Conservation (phyloP, 2,797 vertebrate genomes). For the Sebastes hubbsi region DNA sequence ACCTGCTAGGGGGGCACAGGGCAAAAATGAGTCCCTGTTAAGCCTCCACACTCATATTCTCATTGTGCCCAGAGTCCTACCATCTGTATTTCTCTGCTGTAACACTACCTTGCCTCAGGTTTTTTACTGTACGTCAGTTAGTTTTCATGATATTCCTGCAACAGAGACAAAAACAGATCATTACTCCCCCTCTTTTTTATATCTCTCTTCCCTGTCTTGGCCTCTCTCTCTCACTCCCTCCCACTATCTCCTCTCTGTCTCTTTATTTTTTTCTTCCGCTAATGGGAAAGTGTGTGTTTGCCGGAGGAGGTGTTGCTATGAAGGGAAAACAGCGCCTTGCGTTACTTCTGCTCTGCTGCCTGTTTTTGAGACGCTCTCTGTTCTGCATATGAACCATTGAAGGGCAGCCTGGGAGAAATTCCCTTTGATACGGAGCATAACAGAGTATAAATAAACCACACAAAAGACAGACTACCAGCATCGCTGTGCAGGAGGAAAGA, state of each 20-base stretch:
- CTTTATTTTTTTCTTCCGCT: conserved; percentile 12
- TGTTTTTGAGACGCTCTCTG: conserved; percentile 60
- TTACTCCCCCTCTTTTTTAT: not conserved
- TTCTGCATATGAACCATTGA: conserved; percentile 56
- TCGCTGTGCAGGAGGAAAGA: conserved; percentile 22
- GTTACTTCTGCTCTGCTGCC: conserved; percentile 72
- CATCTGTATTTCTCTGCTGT: not conserved
- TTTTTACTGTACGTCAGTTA: not conserved
- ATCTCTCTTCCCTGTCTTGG: not conserved
- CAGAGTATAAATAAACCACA: conserved; percentile 66
- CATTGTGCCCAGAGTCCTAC: not conserved
- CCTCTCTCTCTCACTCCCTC: conserved; percentile 2
- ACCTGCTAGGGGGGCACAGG: not conserved
- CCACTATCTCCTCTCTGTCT: conserved; percentile 11
- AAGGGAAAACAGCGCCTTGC: conserved; percentile 42
- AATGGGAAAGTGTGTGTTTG: conserved; percentile 51
- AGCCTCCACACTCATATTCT: not conserved
- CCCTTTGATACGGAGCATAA: conserved; percentile 63
- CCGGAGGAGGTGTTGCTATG: conserved; percentile 53
- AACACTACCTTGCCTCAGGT: not conserved
- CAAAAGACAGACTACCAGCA: conserved; percentile 53
- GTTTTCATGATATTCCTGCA: conserved; percentile 4
- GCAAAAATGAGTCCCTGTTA: not conserved
- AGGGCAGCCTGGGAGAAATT: conserved; percentile 66
- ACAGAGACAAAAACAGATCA: conserved; percentile 7